Evolutionary conservation across 1,140 invertebrate species (phyloP).

Genomic region (Drosophila tani): DNA sequence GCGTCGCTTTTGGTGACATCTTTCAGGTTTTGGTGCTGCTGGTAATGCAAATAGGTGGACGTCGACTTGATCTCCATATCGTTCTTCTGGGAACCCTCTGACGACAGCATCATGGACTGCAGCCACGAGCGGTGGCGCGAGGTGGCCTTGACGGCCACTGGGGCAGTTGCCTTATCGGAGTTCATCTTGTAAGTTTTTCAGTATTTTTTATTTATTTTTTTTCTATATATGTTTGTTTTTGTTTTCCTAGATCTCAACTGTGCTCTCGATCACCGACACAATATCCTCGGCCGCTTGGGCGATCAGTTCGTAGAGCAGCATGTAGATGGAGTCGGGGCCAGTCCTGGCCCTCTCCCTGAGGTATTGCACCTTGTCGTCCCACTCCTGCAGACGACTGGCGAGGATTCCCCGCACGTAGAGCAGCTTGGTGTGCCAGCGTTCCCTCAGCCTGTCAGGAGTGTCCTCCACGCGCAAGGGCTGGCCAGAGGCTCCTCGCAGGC

Average conservation of each 20-base stretch:
- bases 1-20: constrained; percentile 15
- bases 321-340: constrained; percentile 39
- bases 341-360: not conserved
- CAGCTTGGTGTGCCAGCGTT: constrained; percentile 21
- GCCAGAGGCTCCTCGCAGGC: not conserved
- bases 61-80: not conserved
- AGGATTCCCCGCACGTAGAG: constrained; percentile 69
- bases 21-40: not conserved
- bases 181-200: not conserved
- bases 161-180: not conserved
- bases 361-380: constrained; percentile 45
- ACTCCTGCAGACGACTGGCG: constrained; percentile 49
- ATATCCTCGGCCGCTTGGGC: constrained; percentile 61
- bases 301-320: constrained; percentile 51
- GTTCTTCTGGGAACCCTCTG: constrained; percentile 12
- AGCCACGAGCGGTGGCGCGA: constrained; percentile 6
- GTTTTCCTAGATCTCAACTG: constrained; percentile 23
- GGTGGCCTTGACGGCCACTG: not conserved
- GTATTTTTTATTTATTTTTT: not conserved
- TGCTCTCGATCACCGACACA: constrained; percentile 70
- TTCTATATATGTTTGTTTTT: not conserved
- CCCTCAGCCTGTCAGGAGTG: not conserved
- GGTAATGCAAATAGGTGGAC: not conserved
- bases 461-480: constrained; percentile 8
- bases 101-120: constrained; percentile 1